Conservation (phyloP, 2,888 invertebrate species). For the Parnassius glacialis region DNA sequence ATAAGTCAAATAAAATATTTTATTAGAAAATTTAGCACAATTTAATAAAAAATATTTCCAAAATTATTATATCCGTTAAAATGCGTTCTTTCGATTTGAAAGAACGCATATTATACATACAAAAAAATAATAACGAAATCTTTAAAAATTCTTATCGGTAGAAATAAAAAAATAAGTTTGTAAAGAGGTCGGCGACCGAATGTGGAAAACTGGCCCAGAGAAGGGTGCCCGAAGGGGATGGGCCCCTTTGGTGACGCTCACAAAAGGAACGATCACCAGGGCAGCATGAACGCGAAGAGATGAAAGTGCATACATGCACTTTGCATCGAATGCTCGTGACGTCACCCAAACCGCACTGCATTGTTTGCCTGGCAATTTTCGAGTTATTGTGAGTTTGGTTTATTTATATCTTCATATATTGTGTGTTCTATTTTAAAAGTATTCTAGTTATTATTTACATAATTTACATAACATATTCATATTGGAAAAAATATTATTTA, state of each 20-base stretch:
- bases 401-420: conserved; percentile 3
- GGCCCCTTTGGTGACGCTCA: conserved; percentile 77
- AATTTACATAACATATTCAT: no score
- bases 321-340: conserved; percentile 77
- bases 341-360: conserved; percentile 66
- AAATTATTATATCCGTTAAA: no score
- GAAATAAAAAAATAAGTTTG: conserved; percentile 28
- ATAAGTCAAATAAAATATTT: no score
- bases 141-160: no score
- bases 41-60: no score
- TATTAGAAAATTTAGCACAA: no score
- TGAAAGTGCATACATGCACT: conserved; percentile 77
- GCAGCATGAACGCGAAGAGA: conserved; percentile 69
- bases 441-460: no score
- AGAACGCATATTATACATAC: no score
- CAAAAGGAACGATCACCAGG: conserved; percentile 78
- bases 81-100: no score
- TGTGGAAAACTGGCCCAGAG: conserved; percentile 69
- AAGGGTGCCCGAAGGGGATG: conserved; percentile 79
- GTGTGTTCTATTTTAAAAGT: no score
- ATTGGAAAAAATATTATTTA: no score
- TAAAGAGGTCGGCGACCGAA: conserved; percentile 51
- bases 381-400: conserved; percentile 36
- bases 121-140: no score
- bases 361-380: conserved; percentile 69